These are phyloP conservation scores for Stenolophus ochropezus DNA, from an alignment of 2,888 invertebrate genomes.

Conservation along the genomic window DNA sequence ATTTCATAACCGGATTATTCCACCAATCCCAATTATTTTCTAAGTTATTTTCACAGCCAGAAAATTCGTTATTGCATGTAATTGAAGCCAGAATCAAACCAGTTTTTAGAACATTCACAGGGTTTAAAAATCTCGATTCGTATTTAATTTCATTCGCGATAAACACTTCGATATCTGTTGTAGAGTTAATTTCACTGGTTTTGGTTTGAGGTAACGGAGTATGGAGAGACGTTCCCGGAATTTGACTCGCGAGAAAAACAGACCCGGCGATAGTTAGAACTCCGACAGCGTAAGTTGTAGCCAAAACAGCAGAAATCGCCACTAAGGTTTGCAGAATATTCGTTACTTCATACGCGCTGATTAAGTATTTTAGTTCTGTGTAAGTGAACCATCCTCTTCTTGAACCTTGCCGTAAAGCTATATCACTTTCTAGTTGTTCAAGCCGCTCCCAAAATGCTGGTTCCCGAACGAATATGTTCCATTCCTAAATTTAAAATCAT, in stretches of 20 bases:
- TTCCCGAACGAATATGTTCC: constrained; percentile 89
- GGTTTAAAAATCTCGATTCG: constrained; percentile 64
- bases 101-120: constrained; percentile 69
- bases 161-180: constrained; percentile 19
- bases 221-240: constrained; percentile 73
- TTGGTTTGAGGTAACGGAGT: constrained; percentile 38
- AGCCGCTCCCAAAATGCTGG: constrained; percentile 85
- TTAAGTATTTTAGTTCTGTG: constrained; percentile 81
- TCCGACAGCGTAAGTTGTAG: constrained; percentile 78
- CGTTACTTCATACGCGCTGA: constrained; percentile 73
- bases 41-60: constrained; percentile 28
- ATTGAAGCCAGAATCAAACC: constrained; percentile 70
- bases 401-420: constrained; percentile 84
- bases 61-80: constrained; percentile 58
- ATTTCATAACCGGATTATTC: constrained; percentile 70
- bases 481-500: constrained; percentile 77
- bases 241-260: constrained; percentile 74
- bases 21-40: constrained; percentile 71
- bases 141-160: constrained; percentile 32
- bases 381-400: constrained; percentile 89
- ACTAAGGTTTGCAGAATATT: constrained; percentile 74
- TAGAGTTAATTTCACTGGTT: constrained; percentile 60
- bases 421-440: constrained; percentile 79
- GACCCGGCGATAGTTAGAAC: constrained; percentile 78
- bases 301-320: constrained; percentile 76